Percentiles rank a stretch among this genome's conserved stretches.
Evolutionary conservation across 2,888 invertebrate species (phyloP).

Genomic region (Netelia fuscicornis): DNA sequence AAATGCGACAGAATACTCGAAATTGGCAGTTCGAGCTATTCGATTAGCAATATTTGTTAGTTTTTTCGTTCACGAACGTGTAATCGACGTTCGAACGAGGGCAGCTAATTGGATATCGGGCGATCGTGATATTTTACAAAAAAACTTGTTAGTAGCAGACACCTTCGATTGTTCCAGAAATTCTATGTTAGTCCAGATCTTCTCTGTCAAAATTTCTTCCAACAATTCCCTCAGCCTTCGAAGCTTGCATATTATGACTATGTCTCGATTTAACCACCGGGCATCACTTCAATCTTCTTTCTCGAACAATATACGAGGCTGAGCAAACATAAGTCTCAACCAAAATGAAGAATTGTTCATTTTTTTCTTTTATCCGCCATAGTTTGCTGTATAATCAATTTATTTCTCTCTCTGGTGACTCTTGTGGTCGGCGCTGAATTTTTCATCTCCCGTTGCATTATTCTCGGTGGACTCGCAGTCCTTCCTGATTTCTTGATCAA

Average conservation of each 20-base stretch:
- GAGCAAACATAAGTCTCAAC: neutral
- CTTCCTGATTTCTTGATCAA: slow-evolving; percentile 75
- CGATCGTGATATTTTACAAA: too few relatives aligned
- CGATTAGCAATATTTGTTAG: too few relatives aligned
- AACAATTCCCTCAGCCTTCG: too few relatives aligned
- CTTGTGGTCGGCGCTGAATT: slow-evolving; percentile 87
- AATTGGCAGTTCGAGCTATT: too few relatives aligned
- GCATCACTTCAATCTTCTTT: neutral
- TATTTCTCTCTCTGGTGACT: slow-evolving; percentile 93
- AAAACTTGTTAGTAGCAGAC: too few relatives aligned
- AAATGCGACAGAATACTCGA: too few relatives aligned
- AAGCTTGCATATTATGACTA: neutral
- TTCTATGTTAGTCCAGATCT: too few relatives aligned
- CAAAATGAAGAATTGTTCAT: slow-evolving; percentile 58
- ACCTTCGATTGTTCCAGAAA: too few relatives aligned
- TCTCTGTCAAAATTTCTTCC: too few relatives aligned
- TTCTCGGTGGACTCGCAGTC: slow-evolving; percentile 83
- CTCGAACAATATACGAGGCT: neutral
- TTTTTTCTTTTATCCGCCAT: slow-evolving; percentile 80
- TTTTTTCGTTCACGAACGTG: too few relatives aligned
- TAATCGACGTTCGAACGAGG: too few relatives aligned
- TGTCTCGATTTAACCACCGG: neutral
- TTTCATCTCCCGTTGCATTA: slow-evolving; percentile 87
- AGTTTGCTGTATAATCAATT: slow-evolving; percentile 92
- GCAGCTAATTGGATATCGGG: too few relatives aligned